Evolutionary conservation across 2,888 invertebrate species (phyloP).

Genomic region (Apamea anceps): DNA sequence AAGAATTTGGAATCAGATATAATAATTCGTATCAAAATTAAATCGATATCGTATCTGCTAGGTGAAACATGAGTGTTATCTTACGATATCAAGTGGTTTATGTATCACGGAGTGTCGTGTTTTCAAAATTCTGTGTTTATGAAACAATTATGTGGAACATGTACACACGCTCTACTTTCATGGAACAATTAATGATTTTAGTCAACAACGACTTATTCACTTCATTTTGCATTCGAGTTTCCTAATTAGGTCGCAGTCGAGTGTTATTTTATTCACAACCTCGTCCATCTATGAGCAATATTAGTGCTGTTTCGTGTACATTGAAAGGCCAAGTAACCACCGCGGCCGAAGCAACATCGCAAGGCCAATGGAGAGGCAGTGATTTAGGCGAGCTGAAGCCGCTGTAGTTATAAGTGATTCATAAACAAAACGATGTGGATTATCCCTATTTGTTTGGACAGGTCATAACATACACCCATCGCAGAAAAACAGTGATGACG

Average conservation of each 20-base stretch:
- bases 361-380: constrained; percentile 79
- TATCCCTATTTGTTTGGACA: constrained; percentile 65
- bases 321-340: constrained; percentile 72
- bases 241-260: constrained; percentile 46
- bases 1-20: constrained; percentile 26
- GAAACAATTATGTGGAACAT: constrained; percentile 34
- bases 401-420: constrained; percentile 67
- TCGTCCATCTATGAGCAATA: constrained; percentile 54
- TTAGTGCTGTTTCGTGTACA: constrained; percentile 69
- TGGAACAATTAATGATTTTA: constrained; percentile 6
- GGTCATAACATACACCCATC: not conserved
- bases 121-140: constrained; percentile 48
- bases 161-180: constrained; percentile 23
- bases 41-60: constrained; percentile 68
- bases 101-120: constrained; percentile 46
- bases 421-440: constrained; percentile 69
- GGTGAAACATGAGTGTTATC: constrained; percentile 67
- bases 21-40: constrained; percentile 58
- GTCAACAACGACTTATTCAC: constrained; percentile 19
- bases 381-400: constrained; percentile 66
- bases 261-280: constrained; percentile 54
- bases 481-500: constrained; percentile 10
- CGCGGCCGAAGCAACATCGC: constrained; percentile 72
- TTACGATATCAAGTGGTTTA: constrained; percentile 63
- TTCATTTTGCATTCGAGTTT: constrained; percentile 35